phyloP scores from a whole-genome alignment of 2,888 invertebrate species.

The Lithosia quadra region DNA sequence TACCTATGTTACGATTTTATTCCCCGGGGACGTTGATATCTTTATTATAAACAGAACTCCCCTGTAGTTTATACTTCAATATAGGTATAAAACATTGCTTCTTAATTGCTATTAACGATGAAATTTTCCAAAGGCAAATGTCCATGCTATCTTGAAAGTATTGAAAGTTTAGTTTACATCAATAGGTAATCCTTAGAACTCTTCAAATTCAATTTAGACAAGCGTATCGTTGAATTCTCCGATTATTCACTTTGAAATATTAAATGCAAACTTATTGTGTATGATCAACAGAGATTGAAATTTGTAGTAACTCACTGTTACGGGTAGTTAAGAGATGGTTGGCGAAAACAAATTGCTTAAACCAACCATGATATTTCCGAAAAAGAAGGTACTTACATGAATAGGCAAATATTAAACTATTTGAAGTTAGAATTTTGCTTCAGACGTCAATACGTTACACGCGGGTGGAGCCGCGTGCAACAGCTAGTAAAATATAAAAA shows the following conservation, averaged over 20 bases:
- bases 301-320: slow-evolving; percentile 20
- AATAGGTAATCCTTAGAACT: slow-evolving; percentile 22
- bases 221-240: not conserved
- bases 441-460: not conserved
- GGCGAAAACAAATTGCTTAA: slow-evolving; percentile 7
- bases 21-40: too few species aligned
- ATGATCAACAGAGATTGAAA: slow-evolving; percentile 18
- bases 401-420: too few species aligned
- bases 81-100: slow-evolving; percentile 17
- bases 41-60: not conserved
- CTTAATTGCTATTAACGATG: too few species aligned
- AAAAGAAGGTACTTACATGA: not conserved
- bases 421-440: not conserved
- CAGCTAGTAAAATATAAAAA: not conserved
- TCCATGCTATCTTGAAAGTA: slow-evolving; percentile 29
- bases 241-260: slow-evolving; percentile 22
- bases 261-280: slow-evolving; percentile 16
- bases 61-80: not conserved
- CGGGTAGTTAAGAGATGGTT: slow-evolving; percentile 14
- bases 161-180: slow-evolving; percentile 36
- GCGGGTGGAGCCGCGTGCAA: too few species aligned
- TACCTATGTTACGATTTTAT: too few species aligned
- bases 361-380: not conserved
- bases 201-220: slow-evolving; percentile 29
- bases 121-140: slow-evolving; percentile 28